Conservation (phyloP, 1,140 invertebrate species). For the Formica exsecta region DNA sequence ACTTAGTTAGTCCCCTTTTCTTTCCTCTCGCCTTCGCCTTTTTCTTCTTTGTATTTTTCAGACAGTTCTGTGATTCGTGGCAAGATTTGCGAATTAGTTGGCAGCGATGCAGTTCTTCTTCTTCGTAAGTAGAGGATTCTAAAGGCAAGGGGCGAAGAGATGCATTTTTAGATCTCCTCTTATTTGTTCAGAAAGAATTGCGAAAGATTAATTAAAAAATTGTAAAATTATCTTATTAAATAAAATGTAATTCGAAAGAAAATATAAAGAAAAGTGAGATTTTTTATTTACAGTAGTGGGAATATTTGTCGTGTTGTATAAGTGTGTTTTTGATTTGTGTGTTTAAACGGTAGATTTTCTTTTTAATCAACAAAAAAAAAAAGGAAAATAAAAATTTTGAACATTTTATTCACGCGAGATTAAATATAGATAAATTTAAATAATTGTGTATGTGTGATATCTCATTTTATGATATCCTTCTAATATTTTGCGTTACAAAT, state of each 20-base stretch:
- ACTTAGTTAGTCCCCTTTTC: constrained; percentile 21
- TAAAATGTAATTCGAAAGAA: not conserved
- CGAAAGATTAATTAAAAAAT: constrained; percentile 1
- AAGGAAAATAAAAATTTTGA: not conserved
- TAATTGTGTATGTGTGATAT: not conserved
- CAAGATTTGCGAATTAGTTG: constrained; percentile 50
- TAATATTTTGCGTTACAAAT: not conserved
- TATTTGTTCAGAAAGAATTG: not conserved
- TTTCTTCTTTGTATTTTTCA: constrained; percentile 32
- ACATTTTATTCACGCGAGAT: not conserved
- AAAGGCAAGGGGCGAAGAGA: not conserved
- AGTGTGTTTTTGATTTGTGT: too few relatives aligned
- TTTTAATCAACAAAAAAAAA: not conserved
- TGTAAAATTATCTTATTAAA: not conserved
- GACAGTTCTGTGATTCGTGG: constrained; percentile 47
- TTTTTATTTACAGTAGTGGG: not conserved
- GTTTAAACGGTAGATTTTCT: not conserved
- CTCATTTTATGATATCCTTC: not conserved
- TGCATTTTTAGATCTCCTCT: not conserved
- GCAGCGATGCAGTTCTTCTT: constrained; percentile 25
- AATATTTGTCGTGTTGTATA: not conserved
- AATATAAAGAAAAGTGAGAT: not conserved
- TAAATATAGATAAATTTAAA: not conserved
- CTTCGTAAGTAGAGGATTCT: not conserved
- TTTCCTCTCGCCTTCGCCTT: constrained; percentile 31